These are phyloP conservation scores for Adelosebastes latens DNA, from an alignment of 2,797 vertebrate species.

Conservation along the genomic window DNA sequence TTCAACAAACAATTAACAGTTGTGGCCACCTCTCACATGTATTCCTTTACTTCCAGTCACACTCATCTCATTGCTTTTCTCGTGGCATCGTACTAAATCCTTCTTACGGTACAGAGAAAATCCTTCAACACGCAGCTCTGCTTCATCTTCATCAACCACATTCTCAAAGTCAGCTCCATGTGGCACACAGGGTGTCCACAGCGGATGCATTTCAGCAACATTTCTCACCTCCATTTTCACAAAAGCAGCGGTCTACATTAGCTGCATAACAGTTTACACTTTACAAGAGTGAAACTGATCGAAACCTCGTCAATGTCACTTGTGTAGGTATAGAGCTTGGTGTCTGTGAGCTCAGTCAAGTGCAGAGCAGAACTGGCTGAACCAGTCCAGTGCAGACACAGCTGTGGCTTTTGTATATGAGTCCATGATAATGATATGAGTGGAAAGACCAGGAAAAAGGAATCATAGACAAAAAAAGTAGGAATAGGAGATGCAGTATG, in stretches of 20 bases:
- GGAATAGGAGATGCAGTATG: neutral
- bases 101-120: conserved; percentile 21
- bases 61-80: neutral
- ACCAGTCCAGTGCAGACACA: neutral
- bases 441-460: neutral
- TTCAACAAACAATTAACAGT: neutral
- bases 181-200: neutral
- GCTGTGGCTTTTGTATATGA: neutral
- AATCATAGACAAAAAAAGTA: neutral
- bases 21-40: neutral
- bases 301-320: neutral
- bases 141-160: conserved; percentile 33
- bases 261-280: neutral
- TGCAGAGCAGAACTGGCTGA: neutral
- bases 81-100: conserved; percentile 19
- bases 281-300: neutral
- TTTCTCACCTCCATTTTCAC: neutral
- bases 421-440: neutral
- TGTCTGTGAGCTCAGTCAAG: neutral
- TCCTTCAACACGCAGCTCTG: conserved; percentile 5
- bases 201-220: neutral
- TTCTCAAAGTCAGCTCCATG: conserved; percentile 1
- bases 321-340: neutral
- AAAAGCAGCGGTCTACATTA: neutral
- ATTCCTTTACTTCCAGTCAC: neutral